Base-by-base conservation (phyloP, 2,797 vertebrate genomes). In the Peromyscus melanophrys region DNA sequence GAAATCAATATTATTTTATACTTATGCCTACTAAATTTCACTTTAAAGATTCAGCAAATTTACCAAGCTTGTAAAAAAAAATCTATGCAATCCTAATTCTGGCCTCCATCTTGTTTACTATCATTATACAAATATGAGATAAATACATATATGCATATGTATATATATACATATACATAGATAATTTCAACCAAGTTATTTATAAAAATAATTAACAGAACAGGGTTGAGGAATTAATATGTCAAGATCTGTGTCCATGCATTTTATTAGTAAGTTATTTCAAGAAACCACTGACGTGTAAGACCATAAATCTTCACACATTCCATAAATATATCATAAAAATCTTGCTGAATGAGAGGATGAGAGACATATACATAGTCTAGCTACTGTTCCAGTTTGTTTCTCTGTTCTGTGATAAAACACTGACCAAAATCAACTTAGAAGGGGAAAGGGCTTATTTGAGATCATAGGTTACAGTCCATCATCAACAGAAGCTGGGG, bases 21-120 rank as follows among this genome's bases (percentile, higher is more conserved):
- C 6, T 31, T 95, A 82, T 69, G 3, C 29, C 81, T 75, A 82
- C 87, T 90, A 94, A 94, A 76, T 94, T 87, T 95, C 23, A 81
- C 83, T 59, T 82, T 94, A 34, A 40, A 90, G 63, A 95, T 88
- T 95, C 57, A 88, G n/a, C 21, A 40, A 46, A 90, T 84, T 57
- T 57, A 84, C 40, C 21, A 84, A 88, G 95, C 11, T 63, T 96
- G 69, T 57, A 87, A 86, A 86, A 87, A 69, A 86, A 92, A 94
- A 86, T 86, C 31, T 95, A 23, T 67, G 86, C 46, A 92, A 93
- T 82, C 31, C 29, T 89, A 91, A 76, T 86, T 93, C 59, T 71
- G 37, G 37, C 37, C 43, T 92, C 59, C 25, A 73, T 65, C 55
- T 57, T 94, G 43, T 69, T 81, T 95, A 85, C 16, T 63, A 46